Conservation (phyloP, 2,888 invertebrate species). For the Xestia c-nigrum region DNA sequence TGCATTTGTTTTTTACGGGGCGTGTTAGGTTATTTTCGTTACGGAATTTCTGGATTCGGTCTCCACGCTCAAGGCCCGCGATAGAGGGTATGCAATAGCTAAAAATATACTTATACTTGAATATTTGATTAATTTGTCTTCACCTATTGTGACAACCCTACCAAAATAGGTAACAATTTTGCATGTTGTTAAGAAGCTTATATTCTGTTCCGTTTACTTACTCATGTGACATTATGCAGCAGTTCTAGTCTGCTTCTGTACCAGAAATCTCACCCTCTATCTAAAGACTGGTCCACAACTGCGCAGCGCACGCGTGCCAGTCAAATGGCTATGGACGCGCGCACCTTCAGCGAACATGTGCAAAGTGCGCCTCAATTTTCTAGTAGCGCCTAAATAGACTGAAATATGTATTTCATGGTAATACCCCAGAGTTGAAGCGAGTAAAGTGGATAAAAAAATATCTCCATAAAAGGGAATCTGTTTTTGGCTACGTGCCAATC, state of each 20-base stretch:
- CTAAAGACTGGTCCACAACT: neutral
- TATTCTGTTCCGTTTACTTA: too few species aligned
- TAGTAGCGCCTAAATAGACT: neutral
- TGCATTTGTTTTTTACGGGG: too few species aligned
- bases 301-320: neutral
- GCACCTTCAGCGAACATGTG: neutral
- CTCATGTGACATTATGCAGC: neutral
- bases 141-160: too few species aligned
- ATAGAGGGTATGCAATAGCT: too few species aligned
- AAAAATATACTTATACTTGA: too few species aligned
- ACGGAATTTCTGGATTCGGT: too few species aligned
- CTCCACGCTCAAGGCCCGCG: too few species aligned
- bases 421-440: conserved; percentile 4
- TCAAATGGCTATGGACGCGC: neutral
- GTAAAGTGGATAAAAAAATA: conserved; percentile 56
- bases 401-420: conserved; percentile 29
- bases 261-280: neutral
- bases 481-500: conserved; percentile 26
- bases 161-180: too few species aligned
- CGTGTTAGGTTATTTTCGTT: too few species aligned
- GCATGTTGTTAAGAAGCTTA: too few species aligned
- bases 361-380: neutral
- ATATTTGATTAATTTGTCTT: too few species aligned
- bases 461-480: conserved; percentile 28
- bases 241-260: neutral